Percentiles rank a stretch among this genome's conserved stretches.
phyloP scores from a whole-genome alignment of 23 tunicate genomes.

The Halocynthia roretzi region DNA sequence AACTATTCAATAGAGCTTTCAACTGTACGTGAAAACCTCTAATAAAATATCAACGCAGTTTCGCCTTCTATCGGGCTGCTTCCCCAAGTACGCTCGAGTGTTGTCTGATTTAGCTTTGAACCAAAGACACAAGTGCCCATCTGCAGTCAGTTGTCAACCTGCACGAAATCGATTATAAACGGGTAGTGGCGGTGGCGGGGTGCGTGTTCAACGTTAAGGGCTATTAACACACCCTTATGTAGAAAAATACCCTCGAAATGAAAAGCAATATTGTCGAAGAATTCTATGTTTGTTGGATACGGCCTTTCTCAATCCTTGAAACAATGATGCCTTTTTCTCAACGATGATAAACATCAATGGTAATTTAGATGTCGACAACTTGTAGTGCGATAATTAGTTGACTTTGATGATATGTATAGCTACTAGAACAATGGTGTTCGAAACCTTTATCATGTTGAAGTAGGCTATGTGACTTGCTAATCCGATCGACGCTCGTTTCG shows the following conservation, averaged over 20 bases:
- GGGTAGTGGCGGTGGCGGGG: not conserved
- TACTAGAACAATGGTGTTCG: no score
- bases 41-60: no score
- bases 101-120: conserved; percentile 2
- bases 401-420: no score
- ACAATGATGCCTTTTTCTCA: not conserved
- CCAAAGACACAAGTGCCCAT: not conserved
- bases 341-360: not conserved
- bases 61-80: no score
- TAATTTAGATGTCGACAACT: not conserved
- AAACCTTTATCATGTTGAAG: no score
- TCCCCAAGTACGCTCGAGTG: not conserved
- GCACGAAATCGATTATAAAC: conserved; percentile 4
- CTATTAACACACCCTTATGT: conserved; percentile 6
- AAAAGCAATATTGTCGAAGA: not conserved
- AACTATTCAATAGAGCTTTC: no score
- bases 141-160: not conserved
- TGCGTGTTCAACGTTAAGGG: not conserved
- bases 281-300: no score
- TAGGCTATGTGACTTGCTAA: no score
- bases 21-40: no score
- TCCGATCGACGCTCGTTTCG: no score
- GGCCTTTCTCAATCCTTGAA: not conserved
- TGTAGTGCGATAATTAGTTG: not conserved
- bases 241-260: not conserved